phyloP scores from a whole-genome alignment of 2,113 vertebrate genomes.

The Sylvia atricapilla region DNA sequence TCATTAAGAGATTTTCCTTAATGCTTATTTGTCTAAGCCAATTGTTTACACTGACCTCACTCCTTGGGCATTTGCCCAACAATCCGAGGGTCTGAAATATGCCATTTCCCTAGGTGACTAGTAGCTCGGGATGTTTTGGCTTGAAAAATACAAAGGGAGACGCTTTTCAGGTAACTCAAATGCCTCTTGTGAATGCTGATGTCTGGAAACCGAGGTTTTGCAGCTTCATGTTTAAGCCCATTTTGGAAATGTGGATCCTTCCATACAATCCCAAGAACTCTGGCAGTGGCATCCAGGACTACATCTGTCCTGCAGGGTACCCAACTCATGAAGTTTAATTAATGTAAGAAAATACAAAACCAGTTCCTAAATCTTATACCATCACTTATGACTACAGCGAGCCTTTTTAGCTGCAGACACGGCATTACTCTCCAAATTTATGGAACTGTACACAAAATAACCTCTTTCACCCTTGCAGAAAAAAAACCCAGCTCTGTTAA shows the following conservation, averaged over 20 bases:
- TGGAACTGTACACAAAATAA: background rate
- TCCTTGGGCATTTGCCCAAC: background rate
- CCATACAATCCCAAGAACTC: rapidly evolving
- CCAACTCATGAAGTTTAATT: background rate
- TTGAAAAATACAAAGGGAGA: background rate
- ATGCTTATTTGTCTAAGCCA: background rate
- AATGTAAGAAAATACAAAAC: background rate
- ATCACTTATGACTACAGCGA: background rate
- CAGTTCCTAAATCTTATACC: background rate
- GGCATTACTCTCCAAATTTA: background rate
- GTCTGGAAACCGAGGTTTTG: background rate
- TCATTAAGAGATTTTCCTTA: background rate
- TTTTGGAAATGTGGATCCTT: background rate
- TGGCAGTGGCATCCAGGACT: background rate
- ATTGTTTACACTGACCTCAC: background rate
- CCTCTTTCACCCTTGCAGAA: background rate
- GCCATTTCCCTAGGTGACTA: background rate
- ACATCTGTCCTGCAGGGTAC: background rate
- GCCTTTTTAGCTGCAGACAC: background rate
- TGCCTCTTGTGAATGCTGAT: rapidly evolving
- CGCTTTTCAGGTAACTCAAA: background rate
- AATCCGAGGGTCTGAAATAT: background rate
- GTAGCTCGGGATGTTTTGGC: rapidly evolving
- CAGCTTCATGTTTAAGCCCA: background rate
- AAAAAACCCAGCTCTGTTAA: background rate